Evolutionary conservation across 2,888 invertebrate genomes (phyloP), one percentile per base, ranked within the genome.

Genomic region (Hedya salicella): DNA sequence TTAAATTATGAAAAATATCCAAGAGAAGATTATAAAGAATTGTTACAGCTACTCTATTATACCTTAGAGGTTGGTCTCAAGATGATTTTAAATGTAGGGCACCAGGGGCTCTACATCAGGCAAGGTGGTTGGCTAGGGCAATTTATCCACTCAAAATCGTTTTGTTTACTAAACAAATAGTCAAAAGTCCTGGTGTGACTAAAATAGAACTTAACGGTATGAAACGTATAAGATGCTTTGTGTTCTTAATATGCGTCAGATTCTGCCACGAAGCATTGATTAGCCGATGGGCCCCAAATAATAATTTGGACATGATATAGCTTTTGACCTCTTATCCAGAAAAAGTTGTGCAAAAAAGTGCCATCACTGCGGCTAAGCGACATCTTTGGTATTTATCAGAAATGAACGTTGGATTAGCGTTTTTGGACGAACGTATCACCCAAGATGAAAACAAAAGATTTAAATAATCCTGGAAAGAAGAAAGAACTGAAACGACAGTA

Each of bases 341-440:
- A 4, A 25, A 39, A 39, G 11, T 6, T 39, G 39, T 39, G 11
- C 3, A 39, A 9, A 39, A 39, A 39, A 39, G 39, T 39, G 39
- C 39, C 39, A 3, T 39, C 9, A 11, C 39, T 39, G 39, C 39
- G 39, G 39, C 39, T 9, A 39, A 39, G 39, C 3, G 39, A 39
- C 39, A 39, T 39, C 39, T 39, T 39, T 39, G 39, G 39, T 39
- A 39, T 39, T 39, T 39, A 9, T 39, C 39, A n/a, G 39, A 39
- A 39, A 39, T 39, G 11, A 39, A 39, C 39, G 6, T 25, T 3
- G 25, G 25, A 25, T 6, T 36, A 36, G 53, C 32, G 32, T 36
- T 53, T 53, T 53, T 53, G 53, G 19, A 36, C 36, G 53, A 16
- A 36, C 53, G n/a, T 39, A 32, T 53, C 30, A 30, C 11, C 6